These are phyloP conservation scores for Urocyon cinereoargenteus DNA, from an alignment of 2,797 vertebrate genomes.

Conservation along the genomic window DNA sequence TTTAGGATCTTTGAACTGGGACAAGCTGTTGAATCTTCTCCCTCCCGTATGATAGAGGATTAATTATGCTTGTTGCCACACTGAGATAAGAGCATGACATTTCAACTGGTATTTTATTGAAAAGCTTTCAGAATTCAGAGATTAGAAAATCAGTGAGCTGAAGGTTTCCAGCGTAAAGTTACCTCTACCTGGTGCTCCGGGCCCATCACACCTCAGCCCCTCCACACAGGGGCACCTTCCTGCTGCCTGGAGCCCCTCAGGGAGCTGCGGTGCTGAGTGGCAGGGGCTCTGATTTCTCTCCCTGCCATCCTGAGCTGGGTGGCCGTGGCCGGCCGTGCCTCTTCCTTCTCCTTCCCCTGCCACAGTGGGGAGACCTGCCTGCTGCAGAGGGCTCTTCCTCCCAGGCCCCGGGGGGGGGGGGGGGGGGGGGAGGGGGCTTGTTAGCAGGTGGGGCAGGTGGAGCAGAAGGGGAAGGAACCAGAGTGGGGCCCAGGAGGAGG, in stretches of 20 bases:
- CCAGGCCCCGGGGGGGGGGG: background rate
- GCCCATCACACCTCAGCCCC: rapidly evolving
- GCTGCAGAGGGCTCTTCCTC: background rate
- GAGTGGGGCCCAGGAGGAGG: background rate
- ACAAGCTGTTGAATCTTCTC: background rate
- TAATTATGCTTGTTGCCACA: background rate
- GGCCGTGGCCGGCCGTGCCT: no score
- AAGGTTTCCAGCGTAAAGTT: background rate
- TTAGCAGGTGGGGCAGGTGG: no score
- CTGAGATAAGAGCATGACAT: background rate
- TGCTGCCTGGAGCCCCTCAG: rapidly evolving
- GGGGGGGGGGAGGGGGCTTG: rapidly evolving
- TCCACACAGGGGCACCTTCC: rapidly evolving
- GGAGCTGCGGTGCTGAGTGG: background rate
- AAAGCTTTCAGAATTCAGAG: background rate
- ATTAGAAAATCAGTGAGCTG: background rate
- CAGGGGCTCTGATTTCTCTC: background rate
- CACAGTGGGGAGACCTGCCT: background rate
- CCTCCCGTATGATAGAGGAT: background rate
- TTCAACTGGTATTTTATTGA: background rate
- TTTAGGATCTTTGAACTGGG: background rate
- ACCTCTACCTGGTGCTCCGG: rapidly evolving
- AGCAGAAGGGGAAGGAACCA: background rate
- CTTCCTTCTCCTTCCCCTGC: no score
- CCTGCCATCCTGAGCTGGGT: rapidly evolving